Evolutionary conservation across 2,888 invertebrate genomes (phyloP), one percentile per base, ranked within the genome.

Genomic region (Drosophila anomelani): DNA sequence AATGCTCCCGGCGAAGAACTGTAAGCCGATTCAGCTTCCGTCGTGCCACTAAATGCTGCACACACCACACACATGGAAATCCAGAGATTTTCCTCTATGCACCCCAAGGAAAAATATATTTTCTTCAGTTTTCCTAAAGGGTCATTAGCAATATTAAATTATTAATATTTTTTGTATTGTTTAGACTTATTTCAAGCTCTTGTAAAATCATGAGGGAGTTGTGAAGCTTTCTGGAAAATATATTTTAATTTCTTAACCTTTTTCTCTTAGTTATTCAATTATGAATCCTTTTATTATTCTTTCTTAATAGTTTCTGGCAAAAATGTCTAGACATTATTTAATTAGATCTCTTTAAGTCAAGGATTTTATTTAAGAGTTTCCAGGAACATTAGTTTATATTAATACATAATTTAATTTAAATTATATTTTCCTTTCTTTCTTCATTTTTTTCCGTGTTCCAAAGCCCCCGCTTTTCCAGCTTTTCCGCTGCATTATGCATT

Each of bases 1-100:
- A 86, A 89, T 86, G 88, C 85, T 82, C 76, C 66, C 75, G 89
- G 89, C 85, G 73, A 75, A 77, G 71, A 80, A 78, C 87, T 76
- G 75, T 86, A 80, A 86, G 83, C 76, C 63, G 59, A 44, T 55
- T 70, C 60, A 57, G 75, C 49, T 63, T 20, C 38, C 62, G 54
- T 34, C 63, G 26, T 29, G 47, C n/a, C 67, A 73, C 74, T 83
- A 87, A 83, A 88, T 83, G 83, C 85, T 76, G 82, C 86, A 76
- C 75, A 55, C 39, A 53, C 49, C 51, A 53, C 58, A 49, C 49
- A 68, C 64, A 73, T 57, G 66, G 73, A 60, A 56, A 76, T 68
- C 38, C 62, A 51, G 34, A 36, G 51, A 51, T 51, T 51, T 51
- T 20, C 51, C 34, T 10, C 20, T 1, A 34, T 51, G 51, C 51